These are phyloP conservation scores for Phrynocephalus versicolor DNA, from an alignment of 2,113 vertebrate genomes.

Conservation along the genomic window DNA sequence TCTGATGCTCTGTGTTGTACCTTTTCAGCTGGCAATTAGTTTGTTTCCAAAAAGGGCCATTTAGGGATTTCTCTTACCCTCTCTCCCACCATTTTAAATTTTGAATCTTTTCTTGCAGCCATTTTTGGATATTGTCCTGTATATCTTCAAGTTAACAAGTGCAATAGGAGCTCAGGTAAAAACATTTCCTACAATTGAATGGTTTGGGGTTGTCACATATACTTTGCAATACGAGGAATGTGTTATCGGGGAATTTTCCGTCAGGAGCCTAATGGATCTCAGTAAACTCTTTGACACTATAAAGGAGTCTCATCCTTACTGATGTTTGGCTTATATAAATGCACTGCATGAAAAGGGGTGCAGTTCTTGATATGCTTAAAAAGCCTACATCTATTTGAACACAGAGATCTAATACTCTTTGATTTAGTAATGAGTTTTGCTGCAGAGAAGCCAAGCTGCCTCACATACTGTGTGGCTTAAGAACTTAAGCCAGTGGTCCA, in stretches of 20 bases:
- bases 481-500: too few species aligned
- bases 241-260: neutral
- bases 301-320: neutral
- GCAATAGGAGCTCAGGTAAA: constrained; percentile 95
- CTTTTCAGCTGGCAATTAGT: neutral
- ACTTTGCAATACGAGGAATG: neutral
- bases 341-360: neutral
- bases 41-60: neutral
- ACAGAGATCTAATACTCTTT: too few species aligned
- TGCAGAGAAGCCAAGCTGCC: too few species aligned
- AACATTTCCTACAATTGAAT: neutral
- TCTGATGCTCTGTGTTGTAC: neutral
- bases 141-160: constrained; percentile 96
- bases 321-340: neutral
- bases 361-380: too few species aligned
- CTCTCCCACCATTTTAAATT: constrained; percentile 32
- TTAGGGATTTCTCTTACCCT: neutral
- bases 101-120: constrained; percentile 78
- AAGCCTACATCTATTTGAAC: too few species aligned
- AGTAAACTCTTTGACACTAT: neutral
- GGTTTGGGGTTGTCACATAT: neutral
- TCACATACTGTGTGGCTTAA: too few species aligned
- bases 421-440: too few species aligned
- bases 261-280: neutral
- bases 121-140: constrained; percentile 93